phyloP scores from a whole-genome alignment of 2,113 vertebrate genomes.

The Prietella phreatophila region DNA sequence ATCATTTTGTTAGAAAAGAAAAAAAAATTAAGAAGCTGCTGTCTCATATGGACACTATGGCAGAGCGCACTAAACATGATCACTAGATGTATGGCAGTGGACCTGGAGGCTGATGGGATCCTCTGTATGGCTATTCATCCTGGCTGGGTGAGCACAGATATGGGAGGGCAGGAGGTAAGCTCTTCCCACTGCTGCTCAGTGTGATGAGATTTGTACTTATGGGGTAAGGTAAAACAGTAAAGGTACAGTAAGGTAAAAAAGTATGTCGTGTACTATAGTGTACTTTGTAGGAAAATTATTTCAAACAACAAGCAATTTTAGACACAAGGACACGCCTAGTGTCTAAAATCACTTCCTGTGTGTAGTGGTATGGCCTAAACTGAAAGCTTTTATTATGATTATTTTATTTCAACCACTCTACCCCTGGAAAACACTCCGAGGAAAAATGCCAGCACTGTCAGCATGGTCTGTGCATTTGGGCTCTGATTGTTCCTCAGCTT shows the following conservation, averaged over 20 bases:
- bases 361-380: no score
- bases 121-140: slow-evolving; percentile 68
- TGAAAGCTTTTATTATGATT: no score
- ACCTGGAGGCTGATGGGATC: slow-evolving; percentile 65
- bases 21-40: background rate
- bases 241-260: no score
- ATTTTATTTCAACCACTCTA: background rate
- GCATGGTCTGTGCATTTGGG: no score
- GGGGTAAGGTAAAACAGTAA: background rate
- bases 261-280: background rate
- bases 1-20: background rate
- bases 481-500: no score
- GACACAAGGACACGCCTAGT: background rate
- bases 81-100: slow-evolving; percentile 65
- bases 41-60: background rate
- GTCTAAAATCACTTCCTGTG: background rate
- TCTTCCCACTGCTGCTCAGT: background rate
- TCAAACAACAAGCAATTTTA: background rate
- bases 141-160: slow-evolving; percentile 71
- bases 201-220: background rate
- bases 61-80: slow-evolving; percentile 70
- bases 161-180: slow-evolving; percentile 67
- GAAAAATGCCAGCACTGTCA: no score
- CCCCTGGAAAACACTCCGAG: background rate
- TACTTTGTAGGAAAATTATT: background rate